Conservation (phyloP, 1,140 invertebrate genomes). For the Piezodorus guildinii region DNA sequence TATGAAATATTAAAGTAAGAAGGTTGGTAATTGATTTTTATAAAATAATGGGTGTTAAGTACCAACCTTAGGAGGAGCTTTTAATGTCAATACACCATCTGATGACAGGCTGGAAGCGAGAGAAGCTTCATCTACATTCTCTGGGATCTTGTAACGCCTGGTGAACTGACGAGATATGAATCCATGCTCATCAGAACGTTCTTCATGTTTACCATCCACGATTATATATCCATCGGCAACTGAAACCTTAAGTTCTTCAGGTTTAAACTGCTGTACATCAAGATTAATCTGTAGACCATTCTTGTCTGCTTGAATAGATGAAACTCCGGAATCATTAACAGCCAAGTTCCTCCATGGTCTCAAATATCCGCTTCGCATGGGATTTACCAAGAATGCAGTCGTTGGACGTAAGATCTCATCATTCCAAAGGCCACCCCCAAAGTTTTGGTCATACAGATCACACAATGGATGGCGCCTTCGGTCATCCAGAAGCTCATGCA, state of each 20-base stretch:
- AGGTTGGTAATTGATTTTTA: no score
- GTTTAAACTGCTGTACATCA: slow-evolving; percentile 65
- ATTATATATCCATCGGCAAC: slow-evolving; percentile 48
- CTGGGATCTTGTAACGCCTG: slow-evolving; percentile 48
- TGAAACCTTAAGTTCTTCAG: slow-evolving; percentile 68
- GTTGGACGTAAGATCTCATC: background rate
- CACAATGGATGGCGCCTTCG: slow-evolving; percentile 23
- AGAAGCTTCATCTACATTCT: slow-evolving; percentile 44
- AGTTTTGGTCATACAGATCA: slow-evolving; percentile 16
- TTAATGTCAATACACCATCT: slow-evolving; percentile 47
- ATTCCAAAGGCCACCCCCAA: slow-evolving; percentile 5
- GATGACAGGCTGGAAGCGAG: slow-evolving; percentile 43
- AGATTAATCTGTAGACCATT: slow-evolving; percentile 40
- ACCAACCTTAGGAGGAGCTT: slow-evolving; percentile 39
- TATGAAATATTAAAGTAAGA: no score
- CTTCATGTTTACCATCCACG: slow-evolving; percentile 55
- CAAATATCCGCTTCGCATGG: slow-evolving; percentile 12
- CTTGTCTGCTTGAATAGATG: slow-evolving; percentile 7
- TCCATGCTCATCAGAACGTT: slow-evolving; percentile 49
- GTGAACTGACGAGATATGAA: slow-evolving; percentile 49
- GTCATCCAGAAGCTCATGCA: slow-evolving; percentile 15
- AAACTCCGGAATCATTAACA: slow-evolving; percentile 12
- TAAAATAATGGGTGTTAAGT: background rate
- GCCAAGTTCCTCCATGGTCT: slow-evolving; percentile 17
- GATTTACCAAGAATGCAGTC: background rate